A percentile compares a stretch with the other conserved stretches of the same genome.
Conservation (phyloP, 2,113 vertebrate genomes). For the Addax nasomaculatus region DNA sequence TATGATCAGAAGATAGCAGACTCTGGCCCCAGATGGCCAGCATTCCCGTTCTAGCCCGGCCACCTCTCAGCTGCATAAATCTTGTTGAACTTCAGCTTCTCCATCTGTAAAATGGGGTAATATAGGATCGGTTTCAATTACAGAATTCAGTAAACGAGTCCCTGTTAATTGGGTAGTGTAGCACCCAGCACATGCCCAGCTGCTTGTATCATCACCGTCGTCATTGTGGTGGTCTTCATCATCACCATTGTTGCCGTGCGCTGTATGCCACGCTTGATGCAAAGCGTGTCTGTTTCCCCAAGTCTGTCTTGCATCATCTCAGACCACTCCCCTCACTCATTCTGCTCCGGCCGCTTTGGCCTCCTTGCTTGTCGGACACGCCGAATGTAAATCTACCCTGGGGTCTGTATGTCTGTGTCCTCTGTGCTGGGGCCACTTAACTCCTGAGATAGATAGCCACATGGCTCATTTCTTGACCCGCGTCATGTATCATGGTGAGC, state of each 20-base stretch:
- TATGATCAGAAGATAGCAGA: background rate
- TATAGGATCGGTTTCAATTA: background rate
- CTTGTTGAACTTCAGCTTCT: background rate
- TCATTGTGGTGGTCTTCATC: background rate
- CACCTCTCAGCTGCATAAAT: background rate
- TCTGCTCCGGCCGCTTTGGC: background rate
- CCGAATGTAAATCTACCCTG: rapidly evolving
- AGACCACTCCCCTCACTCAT: rapidly evolving
- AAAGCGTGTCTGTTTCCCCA: background rate
- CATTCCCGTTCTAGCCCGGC: background rate
- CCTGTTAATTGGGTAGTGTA: rapidly evolving
- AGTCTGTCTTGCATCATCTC: background rate
- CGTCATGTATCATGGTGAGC: background rate
- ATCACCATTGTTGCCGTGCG: background rate
- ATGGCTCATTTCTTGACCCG: background rate
- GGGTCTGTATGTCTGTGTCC: background rate
- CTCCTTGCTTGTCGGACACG: background rate
- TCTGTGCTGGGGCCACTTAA: background rate
- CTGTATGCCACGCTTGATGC: background rate
- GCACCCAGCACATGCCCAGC: background rate
- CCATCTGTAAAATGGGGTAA: background rate
- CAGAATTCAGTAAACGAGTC: background rate
- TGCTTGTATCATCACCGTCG: background rate
- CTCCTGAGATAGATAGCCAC: background rate
- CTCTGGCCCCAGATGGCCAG: background rate